Conservation (phyloP, 1,140 invertebrate species). For the Diprion similis region DNA sequence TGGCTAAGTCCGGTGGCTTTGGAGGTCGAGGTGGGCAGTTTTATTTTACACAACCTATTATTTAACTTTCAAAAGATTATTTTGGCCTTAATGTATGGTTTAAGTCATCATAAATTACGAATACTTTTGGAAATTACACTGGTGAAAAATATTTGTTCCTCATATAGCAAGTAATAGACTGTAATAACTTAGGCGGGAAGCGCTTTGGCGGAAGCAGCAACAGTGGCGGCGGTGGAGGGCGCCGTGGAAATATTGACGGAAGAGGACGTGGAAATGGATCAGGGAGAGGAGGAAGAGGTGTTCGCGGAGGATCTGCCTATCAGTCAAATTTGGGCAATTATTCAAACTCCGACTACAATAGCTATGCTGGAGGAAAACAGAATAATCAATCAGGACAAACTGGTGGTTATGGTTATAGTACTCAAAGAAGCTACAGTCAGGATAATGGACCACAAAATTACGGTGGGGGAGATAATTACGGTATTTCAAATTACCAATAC, state of each 20-base stretch:
- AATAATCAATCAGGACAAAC: constrained; percentile 29
- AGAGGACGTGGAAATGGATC: constrained; percentile 34
- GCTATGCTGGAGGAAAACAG: constrained; percentile 25
- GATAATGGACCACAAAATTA: constrained; percentile 34
- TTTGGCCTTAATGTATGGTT: neutral
- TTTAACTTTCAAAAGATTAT: constrained; percentile 18
- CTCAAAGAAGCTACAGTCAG: constrained; percentile 43
- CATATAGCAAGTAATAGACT: neutral
- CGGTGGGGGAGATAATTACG: constrained; percentile 37
- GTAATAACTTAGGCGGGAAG: constrained; percentile 40
- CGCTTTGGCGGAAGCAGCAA: constrained; percentile 44
- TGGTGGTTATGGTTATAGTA: constrained; percentile 40
- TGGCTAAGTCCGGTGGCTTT: constrained; percentile 51
- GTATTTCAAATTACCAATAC: constrained; percentile 39
- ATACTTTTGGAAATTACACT: neutral
- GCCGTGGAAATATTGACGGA: constrained; percentile 30
- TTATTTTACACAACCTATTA: constrained; percentile 3
- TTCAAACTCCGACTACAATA: constrained; percentile 43
- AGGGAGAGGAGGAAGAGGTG: constrained; percentile 43
- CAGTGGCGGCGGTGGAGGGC: constrained; percentile 37
- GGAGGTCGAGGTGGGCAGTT: constrained; percentile 45
- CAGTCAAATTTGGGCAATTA: constrained; percentile 37
- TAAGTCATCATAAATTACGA: constrained; percentile 15
- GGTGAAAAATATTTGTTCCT: constrained; percentile 10
- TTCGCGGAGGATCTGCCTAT: constrained; percentile 35